These are phyloP conservation scores for Engraulis encrasicolus DNA, from an alignment of 2,113 vertebrate species.

Conservation along the genomic window DNA sequence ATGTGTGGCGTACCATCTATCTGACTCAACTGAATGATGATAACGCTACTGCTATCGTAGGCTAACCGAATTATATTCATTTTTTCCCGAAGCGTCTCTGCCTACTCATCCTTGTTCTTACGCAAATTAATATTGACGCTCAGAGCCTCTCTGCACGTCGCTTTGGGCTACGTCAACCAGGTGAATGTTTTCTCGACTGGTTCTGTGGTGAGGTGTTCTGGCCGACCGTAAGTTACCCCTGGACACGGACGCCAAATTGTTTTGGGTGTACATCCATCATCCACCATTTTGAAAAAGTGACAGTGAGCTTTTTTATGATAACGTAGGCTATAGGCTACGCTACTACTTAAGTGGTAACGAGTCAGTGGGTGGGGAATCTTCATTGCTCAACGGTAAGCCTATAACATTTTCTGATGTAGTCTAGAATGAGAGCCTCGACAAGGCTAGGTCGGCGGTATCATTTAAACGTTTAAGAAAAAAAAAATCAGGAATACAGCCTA, in stretches of 20 bases:
- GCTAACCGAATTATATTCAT: neutral
- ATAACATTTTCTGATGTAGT: neutral
- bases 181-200: neutral
- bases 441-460: no score
- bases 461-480: no score
- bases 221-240: neutral
- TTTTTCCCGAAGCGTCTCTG: neutral
- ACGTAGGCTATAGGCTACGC: neutral
- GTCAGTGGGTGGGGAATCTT: neutral
- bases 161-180: neutral
- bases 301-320: neutral
- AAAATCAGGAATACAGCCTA: no score
- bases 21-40: constrained; percentile 3
- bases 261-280: neutral
- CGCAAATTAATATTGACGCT: neutral
- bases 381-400: neutral
- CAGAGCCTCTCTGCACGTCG: neutral
- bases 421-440: no score
- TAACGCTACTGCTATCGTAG: neutral
- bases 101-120: neutral
- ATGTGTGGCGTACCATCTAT: neutral
- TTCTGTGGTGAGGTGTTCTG: neutral
- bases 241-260: neutral
- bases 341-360: no score
- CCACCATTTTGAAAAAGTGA: constrained; percentile 23